Evolutionary conservation across 2,113 vertebrate genomes (phyloP), one percentile per base, ranked within the genome.

Genomic region (Megaceryle torquata): DNA sequence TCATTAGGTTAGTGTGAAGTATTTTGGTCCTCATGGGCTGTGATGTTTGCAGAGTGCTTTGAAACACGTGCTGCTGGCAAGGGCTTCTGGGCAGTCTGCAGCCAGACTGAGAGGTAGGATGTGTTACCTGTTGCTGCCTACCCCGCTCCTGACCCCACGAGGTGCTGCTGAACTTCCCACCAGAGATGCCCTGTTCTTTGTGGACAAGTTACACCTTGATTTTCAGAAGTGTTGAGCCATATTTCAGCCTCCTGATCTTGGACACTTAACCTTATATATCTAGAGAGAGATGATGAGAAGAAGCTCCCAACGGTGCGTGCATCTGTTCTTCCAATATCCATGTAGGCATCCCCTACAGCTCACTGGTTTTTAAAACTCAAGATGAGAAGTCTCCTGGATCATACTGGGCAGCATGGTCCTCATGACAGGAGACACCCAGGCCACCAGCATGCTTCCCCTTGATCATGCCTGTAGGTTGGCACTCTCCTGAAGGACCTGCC

Each of bases 131-230:
- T n/a, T 35, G 39, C 72, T 68, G 48, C 72, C 61, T 14, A 41
- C 35, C 72, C 19, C 4, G 26, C 51, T 82, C 46, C 67, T 2
- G 1, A 7, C 15, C 14, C 61, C 4, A 0, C 1, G 1, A 54
- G 48, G n/a, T 41, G 39, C 43, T 72, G 11, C 63, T 50, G 13
- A 76, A 25, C 76, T 20, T 19, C 43, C 80, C 19, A 2, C 29
- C 44, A 51, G 77, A 69, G 53, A 10, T 39, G 7, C 26, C 48
- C 50, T 39, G 11, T 21, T 63, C 39, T 64, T 25, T 26, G 41
- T 14, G 26, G 64, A 61, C 0, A 5, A 80, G 63, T 31, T 35
- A 15, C 29, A 10, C 37, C 41, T 74, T 25, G 41, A 43, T 46
- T 83, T 72, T 48, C 9, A 43, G 48, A 80, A 24, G 6, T 11